Conservation (phyloP, 2,888 invertebrate genomes). For the Agrotis segetum region DNA sequence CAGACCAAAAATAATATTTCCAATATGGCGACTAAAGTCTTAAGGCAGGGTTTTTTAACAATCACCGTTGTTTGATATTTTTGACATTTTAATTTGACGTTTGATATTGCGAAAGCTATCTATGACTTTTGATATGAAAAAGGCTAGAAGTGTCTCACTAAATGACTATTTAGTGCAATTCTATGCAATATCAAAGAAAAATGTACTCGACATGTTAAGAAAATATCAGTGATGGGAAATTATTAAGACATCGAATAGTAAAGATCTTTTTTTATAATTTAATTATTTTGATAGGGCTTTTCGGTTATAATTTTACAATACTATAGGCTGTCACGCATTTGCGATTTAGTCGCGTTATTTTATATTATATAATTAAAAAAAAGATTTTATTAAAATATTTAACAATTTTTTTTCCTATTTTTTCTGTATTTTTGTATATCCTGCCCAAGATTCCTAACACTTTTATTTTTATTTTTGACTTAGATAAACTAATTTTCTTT, state of each 20-base stretch:
- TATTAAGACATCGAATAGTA: conserved; percentile 53
- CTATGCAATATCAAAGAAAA: conserved; percentile 42
- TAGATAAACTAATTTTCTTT: too few relatives aligned
- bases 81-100: conserved; percentile 23
- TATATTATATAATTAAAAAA: conserved; percentile 15
- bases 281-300: conserved; percentile 28
- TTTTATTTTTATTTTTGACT: too few relatives aligned
- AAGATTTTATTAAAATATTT: background rate
- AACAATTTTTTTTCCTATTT: conserved; percentile 13
- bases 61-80: conserved; percentile 48
- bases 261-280: conserved; percentile 30
- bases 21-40: conserved; percentile 58
- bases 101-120: conserved; percentile 47
- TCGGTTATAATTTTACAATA: conserved; percentile 35
- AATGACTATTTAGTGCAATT: conserved; percentile 6
- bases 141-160: background rate
- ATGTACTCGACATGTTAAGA: conserved; percentile 33
- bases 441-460: background rate
- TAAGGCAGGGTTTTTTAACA: conserved; percentile 60
- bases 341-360: conserved; percentile 33
- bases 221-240: conserved; percentile 38
- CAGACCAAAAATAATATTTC: conserved; percentile 63
- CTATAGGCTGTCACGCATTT: conserved; percentile 35
- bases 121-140: conserved; percentile 10
- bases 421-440: background rate